Percentiles rank a stretch among this genome's conserved stretches.
phyloP scores from a whole-genome alignment of 2,113 vertebrate species.

The Larimichthys polyactis region DNA sequence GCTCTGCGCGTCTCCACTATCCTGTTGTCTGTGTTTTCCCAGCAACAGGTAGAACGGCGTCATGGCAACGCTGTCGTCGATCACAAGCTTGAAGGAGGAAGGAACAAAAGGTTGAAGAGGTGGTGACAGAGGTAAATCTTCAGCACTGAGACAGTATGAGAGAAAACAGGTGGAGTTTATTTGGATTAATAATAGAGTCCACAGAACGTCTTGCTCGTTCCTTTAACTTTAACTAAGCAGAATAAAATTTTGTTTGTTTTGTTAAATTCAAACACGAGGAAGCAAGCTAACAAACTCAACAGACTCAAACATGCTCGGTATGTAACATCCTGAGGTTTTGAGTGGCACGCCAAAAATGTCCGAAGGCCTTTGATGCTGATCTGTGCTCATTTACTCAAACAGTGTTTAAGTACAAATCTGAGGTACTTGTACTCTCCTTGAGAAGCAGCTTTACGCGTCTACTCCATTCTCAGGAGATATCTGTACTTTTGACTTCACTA shows the following conservation, averaged over 20 bases:
- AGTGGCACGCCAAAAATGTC: background rate
- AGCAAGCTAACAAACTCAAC: too few relatives aligned
- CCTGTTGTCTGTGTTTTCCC: slow-evolving; percentile 87
- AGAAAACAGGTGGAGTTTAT: background rate
- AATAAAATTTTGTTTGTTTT: background rate
- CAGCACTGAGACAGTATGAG: background rate
- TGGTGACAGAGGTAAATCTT: background rate
- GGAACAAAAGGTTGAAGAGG: background rate
- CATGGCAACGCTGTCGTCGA: slow-evolving; percentile 89
- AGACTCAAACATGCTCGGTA: too few relatives aligned
- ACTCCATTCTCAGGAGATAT: too few relatives aligned
- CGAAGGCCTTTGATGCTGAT: background rate
- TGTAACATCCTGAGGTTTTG: too few relatives aligned
- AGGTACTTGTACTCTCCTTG: too few relatives aligned
- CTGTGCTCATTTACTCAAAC: background rate
- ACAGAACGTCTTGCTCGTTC: background rate
- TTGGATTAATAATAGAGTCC: background rate
- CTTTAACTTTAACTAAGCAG: background rate
- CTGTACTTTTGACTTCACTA: too few relatives aligned
- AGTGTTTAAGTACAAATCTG: background rate
- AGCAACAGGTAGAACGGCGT: slow-evolving; percentile 93
- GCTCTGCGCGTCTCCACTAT: slow-evolving; percentile 41
- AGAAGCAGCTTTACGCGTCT: too few relatives aligned
- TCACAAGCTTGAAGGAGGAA: slow-evolving; percentile 82
- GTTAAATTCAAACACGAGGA: background rate